phyloP scores from a whole-genome alignment of 2,888 invertebrate species.

The Pseudococcus viburni region DNA sequence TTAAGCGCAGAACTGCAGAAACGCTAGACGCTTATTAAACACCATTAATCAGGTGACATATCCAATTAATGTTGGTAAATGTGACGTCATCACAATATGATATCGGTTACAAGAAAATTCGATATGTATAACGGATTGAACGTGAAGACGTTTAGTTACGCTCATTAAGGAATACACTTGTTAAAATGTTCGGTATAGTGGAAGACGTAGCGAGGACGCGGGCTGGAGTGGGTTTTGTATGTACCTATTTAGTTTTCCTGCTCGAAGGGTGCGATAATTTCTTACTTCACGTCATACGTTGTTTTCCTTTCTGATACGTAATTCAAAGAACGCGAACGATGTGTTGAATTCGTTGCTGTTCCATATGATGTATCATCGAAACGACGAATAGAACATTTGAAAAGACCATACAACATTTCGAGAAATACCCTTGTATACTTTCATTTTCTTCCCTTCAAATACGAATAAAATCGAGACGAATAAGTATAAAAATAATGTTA shows the following conservation, averaged over 20 bases:
- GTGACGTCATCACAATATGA: constrained; percentile 68
- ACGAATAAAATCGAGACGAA: not conserved
- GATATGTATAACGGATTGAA: constrained; percentile 61
- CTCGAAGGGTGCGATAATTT: constrained; percentile 53
- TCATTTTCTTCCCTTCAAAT: not conserved
- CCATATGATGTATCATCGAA: not conserved
- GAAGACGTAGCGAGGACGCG: not conserved
- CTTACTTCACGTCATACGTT: constrained; percentile 38
- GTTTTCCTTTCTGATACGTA: constrained; percentile 32
- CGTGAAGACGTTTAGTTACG: constrained; percentile 65
- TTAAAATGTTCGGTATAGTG: constrained; percentile 31
- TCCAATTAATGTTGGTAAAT: constrained; percentile 68
- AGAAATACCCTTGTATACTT: not conserved
- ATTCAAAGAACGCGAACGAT: constrained; percentile 10
- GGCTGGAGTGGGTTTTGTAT: not conserved
- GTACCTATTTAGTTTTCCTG: constrained; percentile 27
- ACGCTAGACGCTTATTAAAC: constrained; percentile 68
- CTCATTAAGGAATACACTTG: constrained; percentile 65
- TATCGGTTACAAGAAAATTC: constrained; percentile 64
- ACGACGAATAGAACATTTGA: not conserved
- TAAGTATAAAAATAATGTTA: not conserved
- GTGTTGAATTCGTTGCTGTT: not conserved
- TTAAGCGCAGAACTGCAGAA: constrained; percentile 60
- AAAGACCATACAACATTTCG: not conserved
- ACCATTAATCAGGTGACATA: constrained; percentile 68